These are phyloP conservation scores for Drosophila austrosaltans DNA, from an alignment of 2,888 invertebrate genomes.

Conservation along the genomic window DNA sequence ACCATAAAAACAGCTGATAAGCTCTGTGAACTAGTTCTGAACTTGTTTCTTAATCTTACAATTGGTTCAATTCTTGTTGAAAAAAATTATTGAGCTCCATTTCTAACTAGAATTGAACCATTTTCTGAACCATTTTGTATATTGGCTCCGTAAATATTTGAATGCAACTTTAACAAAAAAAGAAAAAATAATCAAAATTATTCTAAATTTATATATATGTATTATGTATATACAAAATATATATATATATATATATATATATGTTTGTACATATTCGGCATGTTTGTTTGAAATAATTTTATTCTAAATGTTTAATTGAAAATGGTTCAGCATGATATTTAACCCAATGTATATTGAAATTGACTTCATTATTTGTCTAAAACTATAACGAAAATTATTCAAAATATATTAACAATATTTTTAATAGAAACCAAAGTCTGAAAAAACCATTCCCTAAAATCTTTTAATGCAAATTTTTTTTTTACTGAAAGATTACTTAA, in stretches of 20 bases:
- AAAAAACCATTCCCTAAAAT: too few relatives aligned
- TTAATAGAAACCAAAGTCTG: not conserved
- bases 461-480: too few relatives aligned
- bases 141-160: not conserved
- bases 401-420: not conserved
- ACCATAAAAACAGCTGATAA: too few relatives aligned
- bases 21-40: not conserved
- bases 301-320: not conserved
- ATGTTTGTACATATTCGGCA: not conserved
- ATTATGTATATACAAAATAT: not conserved
- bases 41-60: not conserved
- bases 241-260: too few relatives aligned
- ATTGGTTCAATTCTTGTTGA: not conserved
- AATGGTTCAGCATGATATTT: constrained; percentile 3
- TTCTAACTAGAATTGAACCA: not conserved
- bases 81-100: not conserved
- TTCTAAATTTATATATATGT: not conserved
- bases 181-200: not conserved
- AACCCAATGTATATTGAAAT: not conserved
- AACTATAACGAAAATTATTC: not conserved
- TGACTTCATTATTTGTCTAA: not conserved
- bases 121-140: not conserved
- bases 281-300: not conserved
- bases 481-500: not conserved
- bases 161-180: not conserved